Evolutionary conservation across 37 sponge, comb jelly and placozoan species (phyloP).

Genomic region (Ephydatia muelleri): DNA sequence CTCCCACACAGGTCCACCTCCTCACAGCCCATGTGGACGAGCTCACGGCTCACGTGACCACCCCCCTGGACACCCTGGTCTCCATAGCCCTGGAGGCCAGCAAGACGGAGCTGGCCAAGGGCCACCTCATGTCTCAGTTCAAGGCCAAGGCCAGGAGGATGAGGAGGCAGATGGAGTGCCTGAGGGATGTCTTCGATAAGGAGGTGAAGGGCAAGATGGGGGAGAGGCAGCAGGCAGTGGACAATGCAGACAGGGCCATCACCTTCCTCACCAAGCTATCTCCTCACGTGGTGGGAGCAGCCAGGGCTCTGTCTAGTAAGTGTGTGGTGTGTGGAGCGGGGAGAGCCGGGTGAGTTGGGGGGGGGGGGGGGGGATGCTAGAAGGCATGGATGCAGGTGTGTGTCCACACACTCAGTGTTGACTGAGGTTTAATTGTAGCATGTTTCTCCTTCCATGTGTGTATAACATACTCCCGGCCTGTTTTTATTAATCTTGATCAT

Average conservation of each 20-base stretch:
- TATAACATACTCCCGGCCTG: too few species aligned
- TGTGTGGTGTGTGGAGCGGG: neutral
- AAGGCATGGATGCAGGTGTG: neutral
- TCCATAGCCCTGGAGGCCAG: slow-evolving; percentile 60
- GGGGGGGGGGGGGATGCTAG: neutral
- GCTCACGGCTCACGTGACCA: slow-evolving; percentile 59
- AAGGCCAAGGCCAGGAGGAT: slow-evolving; percentile 24
- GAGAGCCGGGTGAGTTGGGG: neutral
- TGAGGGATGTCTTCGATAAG: neutral
- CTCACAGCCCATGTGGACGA: slow-evolving; percentile 83
- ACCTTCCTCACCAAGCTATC: slow-evolving; percentile 62
- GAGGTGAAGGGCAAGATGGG: neutral
- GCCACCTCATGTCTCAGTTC: slow-evolving; percentile 56
- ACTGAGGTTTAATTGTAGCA: too few species aligned
- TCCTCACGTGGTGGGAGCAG: slow-evolving; percentile 66
- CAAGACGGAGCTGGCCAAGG: slow-evolving; percentile 39
- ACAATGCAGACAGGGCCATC: slow-evolving; percentile 14
- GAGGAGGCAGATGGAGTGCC: slow-evolving; percentile 31
- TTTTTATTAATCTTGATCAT: too few species aligned
- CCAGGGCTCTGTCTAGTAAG: slow-evolving; percentile 57
- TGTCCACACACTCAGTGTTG: neutral
- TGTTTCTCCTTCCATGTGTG: too few species aligned
- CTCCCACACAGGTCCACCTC: slow-evolving; percentile 62
- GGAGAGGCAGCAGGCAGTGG: slow-evolving; percentile 6
- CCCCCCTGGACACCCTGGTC: slow-evolving; percentile 72